phyloP scores from a whole-genome alignment of 2,113 vertebrate species.

The Genyomyrus donnyi region DNA sequence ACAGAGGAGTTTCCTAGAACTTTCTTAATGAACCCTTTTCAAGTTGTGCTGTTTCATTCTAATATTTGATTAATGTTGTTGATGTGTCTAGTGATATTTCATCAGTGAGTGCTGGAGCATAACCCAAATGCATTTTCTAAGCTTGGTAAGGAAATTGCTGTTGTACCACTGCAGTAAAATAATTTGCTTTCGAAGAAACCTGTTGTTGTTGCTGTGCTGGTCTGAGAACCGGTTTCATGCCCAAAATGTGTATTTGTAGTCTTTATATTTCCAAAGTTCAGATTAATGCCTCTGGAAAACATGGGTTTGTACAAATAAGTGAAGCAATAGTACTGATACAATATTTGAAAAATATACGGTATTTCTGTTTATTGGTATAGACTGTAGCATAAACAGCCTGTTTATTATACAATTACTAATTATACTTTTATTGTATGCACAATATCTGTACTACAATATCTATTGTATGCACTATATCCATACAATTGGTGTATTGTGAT shows the following conservation, averaged over 20 bases:
- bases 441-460: not conserved
- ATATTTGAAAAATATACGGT: not conserved
- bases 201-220: not conserved
- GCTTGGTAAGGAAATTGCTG: not conserved
- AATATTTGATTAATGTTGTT: not conserved
- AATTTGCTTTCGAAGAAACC: not conserved
- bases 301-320: not conserved
- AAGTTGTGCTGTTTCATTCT: not conserved
- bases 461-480: not conserved
- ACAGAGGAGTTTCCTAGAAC: not conserved
- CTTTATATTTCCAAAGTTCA: not conserved
- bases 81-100: not conserved
- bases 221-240: not conserved
- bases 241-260: not conserved
- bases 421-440: not conserved
- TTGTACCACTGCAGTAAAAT: not conserved
- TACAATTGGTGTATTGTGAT: not conserved
- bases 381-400: not conserved
- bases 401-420: not conserved
- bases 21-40: not conserved
- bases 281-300: not conserved
- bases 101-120: not conserved
- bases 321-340: not conserved
- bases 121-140: constrained; percentile 1
- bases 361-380: not conserved